Percentiles rank a stretch among this genome's conserved stretches.
Evolutionary conservation across 2,888 invertebrate species (phyloP).

Genomic region (Apotomis turbidana): DNA sequence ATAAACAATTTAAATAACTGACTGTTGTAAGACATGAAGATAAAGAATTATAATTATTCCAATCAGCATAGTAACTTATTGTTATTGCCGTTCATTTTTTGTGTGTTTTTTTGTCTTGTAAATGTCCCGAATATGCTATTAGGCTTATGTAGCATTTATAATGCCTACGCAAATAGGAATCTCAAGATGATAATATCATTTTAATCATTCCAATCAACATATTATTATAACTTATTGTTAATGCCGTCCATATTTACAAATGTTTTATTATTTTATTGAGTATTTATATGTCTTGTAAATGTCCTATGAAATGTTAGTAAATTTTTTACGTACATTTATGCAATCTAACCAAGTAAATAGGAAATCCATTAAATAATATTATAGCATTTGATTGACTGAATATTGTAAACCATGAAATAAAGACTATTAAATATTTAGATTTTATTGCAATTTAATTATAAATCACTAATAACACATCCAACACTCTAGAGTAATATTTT

Average conservation of each 20-base stretch:
- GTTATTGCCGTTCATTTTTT: conserved; percentile 11
- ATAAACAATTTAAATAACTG: too few relatives aligned
- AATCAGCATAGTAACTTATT: neutral
- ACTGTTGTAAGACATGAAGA: too few relatives aligned
- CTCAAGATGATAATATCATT: neutral
- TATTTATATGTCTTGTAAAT: too few relatives aligned
- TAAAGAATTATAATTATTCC: neutral
- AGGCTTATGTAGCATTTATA: neutral
- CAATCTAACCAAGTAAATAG: too few relatives aligned
- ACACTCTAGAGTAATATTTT: too few relatives aligned
- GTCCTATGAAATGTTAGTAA: too few relatives aligned
- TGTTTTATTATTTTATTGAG: too few relatives aligned
- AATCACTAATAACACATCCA: too few relatives aligned
- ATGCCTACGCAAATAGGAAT: conserved; percentile 6
- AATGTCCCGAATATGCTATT: too few relatives aligned
- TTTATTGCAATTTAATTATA: neutral
- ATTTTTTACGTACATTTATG: too few relatives aligned
- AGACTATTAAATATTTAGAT: neutral
- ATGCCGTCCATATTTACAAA: too few relatives aligned
- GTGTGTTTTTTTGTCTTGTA: neutral
- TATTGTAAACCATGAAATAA: conserved; percentile 18
- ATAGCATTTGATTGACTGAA: conserved; percentile 9
- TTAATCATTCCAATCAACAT: conserved; percentile 1
- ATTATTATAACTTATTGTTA: neutral
- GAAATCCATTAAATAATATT: too few relatives aligned